Conservation (phyloP, 2,113 vertebrate species). For the Tachysurus fulvidraco region DNA sequence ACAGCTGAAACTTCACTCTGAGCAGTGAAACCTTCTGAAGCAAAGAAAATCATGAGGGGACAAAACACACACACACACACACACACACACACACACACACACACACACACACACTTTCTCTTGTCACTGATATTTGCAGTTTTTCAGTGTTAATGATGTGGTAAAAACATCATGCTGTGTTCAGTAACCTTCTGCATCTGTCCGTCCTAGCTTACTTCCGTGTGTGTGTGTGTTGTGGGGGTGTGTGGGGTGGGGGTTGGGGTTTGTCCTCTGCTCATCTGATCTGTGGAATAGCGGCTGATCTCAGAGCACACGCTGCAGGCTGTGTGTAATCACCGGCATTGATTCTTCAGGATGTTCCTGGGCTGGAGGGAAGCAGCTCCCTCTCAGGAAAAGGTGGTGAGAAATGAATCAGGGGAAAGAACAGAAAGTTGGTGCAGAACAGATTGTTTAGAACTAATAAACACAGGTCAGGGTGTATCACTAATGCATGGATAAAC, state of each 20-base stretch:
- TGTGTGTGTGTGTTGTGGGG: too few relatives aligned
- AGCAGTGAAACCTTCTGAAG: not conserved
- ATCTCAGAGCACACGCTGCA: not conserved
- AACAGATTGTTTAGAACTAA: not conserved
- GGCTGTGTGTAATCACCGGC: conserved; percentile 23
- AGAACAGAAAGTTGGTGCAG: not conserved
- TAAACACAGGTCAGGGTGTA: not conserved
- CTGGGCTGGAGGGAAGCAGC: not conserved
- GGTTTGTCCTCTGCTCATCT: not conserved
- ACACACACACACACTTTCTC: too few relatives aligned
- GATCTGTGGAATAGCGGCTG: not conserved
- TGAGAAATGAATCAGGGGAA: not conserved
- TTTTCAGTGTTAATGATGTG: not conserved
- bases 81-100: too few relatives aligned
- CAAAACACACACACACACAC: not conserved
- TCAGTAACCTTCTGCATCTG: not conserved
- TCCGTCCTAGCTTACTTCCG: too few relatives aligned
- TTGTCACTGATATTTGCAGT: not conserved
- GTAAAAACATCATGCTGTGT: not conserved
- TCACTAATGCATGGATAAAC: not conserved
- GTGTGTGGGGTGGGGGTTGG: too few relatives aligned
- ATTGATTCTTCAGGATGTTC: conserved; percentile 35
- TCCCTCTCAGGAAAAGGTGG: not conserved
- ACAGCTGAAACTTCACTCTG: not conserved
- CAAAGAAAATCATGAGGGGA: not conserved